Base-by-base conservation (phyloP, 2,888 invertebrate genomes). In the Selenia dentaria region DNA sequence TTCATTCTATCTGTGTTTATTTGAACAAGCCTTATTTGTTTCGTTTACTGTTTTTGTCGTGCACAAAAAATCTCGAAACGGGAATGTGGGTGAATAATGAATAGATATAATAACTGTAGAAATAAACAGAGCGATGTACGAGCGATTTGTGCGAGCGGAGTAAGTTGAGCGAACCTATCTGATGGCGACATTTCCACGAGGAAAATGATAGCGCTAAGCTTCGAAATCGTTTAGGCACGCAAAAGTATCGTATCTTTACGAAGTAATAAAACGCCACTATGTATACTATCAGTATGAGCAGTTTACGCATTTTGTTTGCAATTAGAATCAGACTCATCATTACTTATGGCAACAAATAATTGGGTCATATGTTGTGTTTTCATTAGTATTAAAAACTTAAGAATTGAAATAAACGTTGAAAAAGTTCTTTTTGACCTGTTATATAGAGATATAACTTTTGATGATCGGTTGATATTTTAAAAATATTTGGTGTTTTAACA, bases 11-110 rank as follows among this genome's bases (percentile, higher is more conserved):
- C 31, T 51, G 22, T 40, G 53, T 56, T 52, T 59, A 59, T 64
- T 65, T 62, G 62, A 55, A 48, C 42, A 48, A 48, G 56, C 47
- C 46, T 55, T 61, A 57, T 64, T 60, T 62, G 61, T 57, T 52
- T 31, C 51, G 54, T 55, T 53, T 40, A 37, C 50, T 50, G 51
- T 54, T 54, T 47, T 44, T 57, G 57, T 60, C 43, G 35, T 35
- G 41, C 18, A n/a, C n/a, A 37, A 54, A 54, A 57, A 57, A 57
- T 50, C 57, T 45, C 38, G 36, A 44, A 5, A 14, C 4, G 33
- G 42, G 32, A 40, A 51, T 36, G 36, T 43, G 41, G 36, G 47
- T 57, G 59, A 62, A 64, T 62, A 54, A 58, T 59, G 47, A 54
- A 57, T 53, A 55, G 43, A 51, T 40, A 49, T 51, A 52, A 54